phyloP scores from a whole-genome alignment of 2,797 vertebrate species.

The Arnoldichthys spilopterus region DNA sequence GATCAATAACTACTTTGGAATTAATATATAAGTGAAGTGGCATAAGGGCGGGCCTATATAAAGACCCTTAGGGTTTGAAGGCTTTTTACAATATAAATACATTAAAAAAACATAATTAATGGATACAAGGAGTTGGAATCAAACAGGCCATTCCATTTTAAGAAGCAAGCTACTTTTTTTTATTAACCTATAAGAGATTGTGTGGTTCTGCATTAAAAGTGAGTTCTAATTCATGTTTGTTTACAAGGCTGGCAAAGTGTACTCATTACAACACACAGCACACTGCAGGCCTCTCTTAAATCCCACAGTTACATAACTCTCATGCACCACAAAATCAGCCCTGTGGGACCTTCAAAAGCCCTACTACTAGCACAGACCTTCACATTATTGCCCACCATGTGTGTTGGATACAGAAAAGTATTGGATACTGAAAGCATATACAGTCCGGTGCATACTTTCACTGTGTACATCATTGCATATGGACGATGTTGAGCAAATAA shows the following conservation, averaged over 20 bases:
- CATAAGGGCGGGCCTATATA: not conserved
- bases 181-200: not conserved
- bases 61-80: not conserved
- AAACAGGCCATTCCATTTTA: not conserved
- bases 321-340: slow-evolving; percentile 28
- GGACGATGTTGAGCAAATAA: slow-evolving; percentile 1
- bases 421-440: slow-evolving; percentile 29
- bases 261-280: slow-evolving; percentile 41
- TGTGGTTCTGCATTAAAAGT: slow-evolving; percentile 26
- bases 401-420: slow-evolving; percentile 5
- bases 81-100: not conserved
- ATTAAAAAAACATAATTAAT: not conserved
- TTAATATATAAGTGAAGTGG: not conserved
- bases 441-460: slow-evolving; percentile 22
- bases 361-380: slow-evolving; percentile 12
- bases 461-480: slow-evolving; percentile 19
- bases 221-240: slow-evolving; percentile 41
- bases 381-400: slow-evolving; percentile 8
- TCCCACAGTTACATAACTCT: slow-evolving; percentile 34
- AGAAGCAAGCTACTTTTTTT: not conserved
- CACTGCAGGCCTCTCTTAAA: slow-evolving; percentile 20
- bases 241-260: slow-evolving; percentile 37
- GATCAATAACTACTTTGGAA: not conserved
- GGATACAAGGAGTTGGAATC: not conserved
- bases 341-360: slow-evolving; percentile 25